Conservation (phyloP, 2,113 vertebrate species). For the Parotia lawesii region DNA sequence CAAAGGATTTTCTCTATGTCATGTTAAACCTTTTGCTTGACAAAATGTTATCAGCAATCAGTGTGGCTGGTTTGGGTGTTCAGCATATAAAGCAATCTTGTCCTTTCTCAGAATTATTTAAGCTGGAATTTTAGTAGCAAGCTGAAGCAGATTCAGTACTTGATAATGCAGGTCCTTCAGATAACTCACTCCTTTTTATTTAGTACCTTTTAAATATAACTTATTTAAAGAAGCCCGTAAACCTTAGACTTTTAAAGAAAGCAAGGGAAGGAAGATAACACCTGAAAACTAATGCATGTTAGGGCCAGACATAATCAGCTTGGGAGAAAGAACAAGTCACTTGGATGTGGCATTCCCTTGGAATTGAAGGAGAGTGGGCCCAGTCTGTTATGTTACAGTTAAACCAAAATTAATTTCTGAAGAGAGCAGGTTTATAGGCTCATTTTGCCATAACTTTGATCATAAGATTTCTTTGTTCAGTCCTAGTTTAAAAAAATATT, state of each 20-base stretch:
- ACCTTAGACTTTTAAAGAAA: conserved; percentile 7
- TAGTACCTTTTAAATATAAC: conserved; percentile 32
- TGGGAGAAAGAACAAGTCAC: not conserved
- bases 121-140: not conserved
- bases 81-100: not conserved
- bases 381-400: conserved; percentile 30
- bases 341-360: conserved; percentile 2
- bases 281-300: not conserved
- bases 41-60: not conserved
- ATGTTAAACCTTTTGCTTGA: not conserved
- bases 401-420: conserved; percentile 50
- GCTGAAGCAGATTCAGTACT: not conserved
- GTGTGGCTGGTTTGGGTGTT: not conserved
- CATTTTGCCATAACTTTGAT: conserved; percentile 50
- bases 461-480: conserved; percentile 42
- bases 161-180: not conserved
- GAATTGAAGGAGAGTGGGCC: conserved; percentile 5
- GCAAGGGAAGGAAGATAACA: not conserved
- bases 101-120: not conserved
- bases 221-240: conserved; percentile 27
- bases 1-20: conserved; percentile 35
- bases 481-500: conserved; percentile 37
- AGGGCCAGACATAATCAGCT: not conserved
- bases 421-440: conserved; percentile 42
- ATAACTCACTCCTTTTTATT: conserved; percentile 17